Percentiles rank a stretch among this genome's conserved stretches.
Evolutionary conservation across 2,888 invertebrate genomes (phyloP).

Genomic region (Galerucella pusilla): DNA sequence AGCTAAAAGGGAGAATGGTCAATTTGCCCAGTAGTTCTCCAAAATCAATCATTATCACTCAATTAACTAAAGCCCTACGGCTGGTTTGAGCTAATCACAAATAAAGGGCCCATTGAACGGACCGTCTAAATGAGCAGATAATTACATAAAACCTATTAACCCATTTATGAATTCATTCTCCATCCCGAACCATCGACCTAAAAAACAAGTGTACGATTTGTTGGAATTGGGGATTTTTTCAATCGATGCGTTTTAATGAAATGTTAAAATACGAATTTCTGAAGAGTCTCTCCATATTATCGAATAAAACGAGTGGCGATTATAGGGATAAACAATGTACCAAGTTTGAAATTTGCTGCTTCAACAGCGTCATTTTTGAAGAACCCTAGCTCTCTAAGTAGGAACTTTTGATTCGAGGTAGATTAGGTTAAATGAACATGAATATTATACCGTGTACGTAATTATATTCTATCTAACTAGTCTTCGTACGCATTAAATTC

Average conservation of each 20-base stretch:
- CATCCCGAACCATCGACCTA: neutral
- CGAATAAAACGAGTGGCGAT: too few relatives aligned
- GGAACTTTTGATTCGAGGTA: too few relatives aligned
- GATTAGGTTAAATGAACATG: too few relatives aligned
- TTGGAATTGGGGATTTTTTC: neutral
- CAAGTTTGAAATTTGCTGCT: too few relatives aligned
- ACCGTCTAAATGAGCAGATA: neutral
- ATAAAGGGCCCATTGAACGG: slow-evolving; percentile 8
- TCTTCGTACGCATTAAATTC: too few relatives aligned
- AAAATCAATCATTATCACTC: slow-evolving; percentile 19
- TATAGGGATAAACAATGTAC: neutral
- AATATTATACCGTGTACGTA: too few relatives aligned
- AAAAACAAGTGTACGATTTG: neutral
- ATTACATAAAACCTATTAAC: slow-evolving; percentile 11
- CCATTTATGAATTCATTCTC: slow-evolving; percentile 4
- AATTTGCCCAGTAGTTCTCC: slow-evolving; percentile 1
- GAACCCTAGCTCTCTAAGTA: too few relatives aligned
- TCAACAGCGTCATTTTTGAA: too few relatives aligned
- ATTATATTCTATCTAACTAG: too few relatives aligned
- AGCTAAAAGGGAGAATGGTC: neutral
- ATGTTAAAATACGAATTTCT: neutral
- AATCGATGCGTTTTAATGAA: neutral
- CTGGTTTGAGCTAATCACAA: neutral
- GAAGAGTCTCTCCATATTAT: too few relatives aligned
- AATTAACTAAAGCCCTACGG: slow-evolving; percentile 7